These are phyloP conservation scores for Centropus unirufus DNA, from an alignment of 2,113 vertebrate genomes.

Conservation along the genomic window DNA sequence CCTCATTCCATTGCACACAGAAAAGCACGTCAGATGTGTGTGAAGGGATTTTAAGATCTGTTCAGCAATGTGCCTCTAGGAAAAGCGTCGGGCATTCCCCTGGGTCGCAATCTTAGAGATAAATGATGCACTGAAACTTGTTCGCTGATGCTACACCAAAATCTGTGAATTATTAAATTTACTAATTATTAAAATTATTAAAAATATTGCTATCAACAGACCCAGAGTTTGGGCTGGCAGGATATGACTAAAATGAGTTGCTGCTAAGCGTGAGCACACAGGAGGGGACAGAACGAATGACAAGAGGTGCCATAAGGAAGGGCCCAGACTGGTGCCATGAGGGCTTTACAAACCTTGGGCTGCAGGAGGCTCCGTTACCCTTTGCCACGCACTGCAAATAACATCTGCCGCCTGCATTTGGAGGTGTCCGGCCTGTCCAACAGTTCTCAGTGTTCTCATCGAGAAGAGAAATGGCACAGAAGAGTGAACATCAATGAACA, in stretches of 20 bases:
- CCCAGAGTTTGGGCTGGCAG: rapidly evolving
- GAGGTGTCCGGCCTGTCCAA: no score
- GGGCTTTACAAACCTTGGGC: background rate
- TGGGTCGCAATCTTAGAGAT: rapidly evolving
- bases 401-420: background rate
- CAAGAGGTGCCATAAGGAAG: rapidly evolving
- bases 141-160: background rate
- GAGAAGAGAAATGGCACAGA: background rate
- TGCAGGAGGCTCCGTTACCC: no score
- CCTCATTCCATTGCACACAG: background rate
- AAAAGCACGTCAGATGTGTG: rapidly evolving
- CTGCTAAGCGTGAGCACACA: background rate
- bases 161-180: rapidly evolving
- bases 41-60: background rate
- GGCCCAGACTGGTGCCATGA: no score
- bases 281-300: background rate
- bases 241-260: background rate
- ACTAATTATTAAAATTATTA: background rate
- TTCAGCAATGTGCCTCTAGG: background rate
- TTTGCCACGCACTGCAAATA: background rate
- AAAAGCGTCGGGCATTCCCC: background rate
- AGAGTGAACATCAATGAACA: background rate
- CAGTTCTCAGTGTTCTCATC: background rate
- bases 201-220: background rate
- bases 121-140: background rate